Base-by-base conservation (phyloP, 2,797 vertebrate genomes). In the Kryptopterus vitreolus region DNA sequence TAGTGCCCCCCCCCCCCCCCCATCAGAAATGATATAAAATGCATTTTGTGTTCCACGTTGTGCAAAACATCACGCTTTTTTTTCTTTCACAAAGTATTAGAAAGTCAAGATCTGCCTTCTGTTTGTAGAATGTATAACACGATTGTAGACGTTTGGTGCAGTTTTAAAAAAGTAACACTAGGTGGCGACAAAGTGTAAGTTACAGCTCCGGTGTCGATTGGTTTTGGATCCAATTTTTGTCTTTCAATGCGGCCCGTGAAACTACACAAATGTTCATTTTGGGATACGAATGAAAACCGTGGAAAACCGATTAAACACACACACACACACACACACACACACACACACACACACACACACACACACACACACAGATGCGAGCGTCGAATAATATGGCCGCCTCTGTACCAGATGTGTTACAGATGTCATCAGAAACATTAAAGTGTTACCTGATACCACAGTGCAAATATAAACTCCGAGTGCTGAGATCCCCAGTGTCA, bases 151-250 rank as follows among this genome's bases (percentile, higher is more conserved):
- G 24, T 3, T 29, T 24, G 57, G 24, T 72, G 75, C 52, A 43
- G n/a, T 52, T n/a, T n/a, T n/a, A 31, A 33, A 50, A 43, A 1
- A 18, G 12, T 18, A 10, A 76, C 85, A 72, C 79, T 57, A 82
- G 83, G 72, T 66, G 85, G 69, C 86, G 72, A 46, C 83, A 81
- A 76, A 52, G 63, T 7, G 46, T 18, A 62, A 58, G 48, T 38
- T 38, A 26, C 4, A 59, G 24, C 57, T 59, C 9, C 11, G 3
- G 57, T 59, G n/a, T n/a, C 52, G 48, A 70, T 9, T 73, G 31
- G 12, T 73, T 73, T 73, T 53, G 13, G 10, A 3, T 33, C 24
- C 53, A 24, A 26, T 57, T 20, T n/a, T 52, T 70, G 68, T 52
- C 68, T 70, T 70, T 70, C 26, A 70, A 12, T 18, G 22, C 16